Evolutionary conservation across 2,797 vertebrate species (phyloP), one percentile per base, ranked within the genome.

Genomic region (Cossypha niveicapilla): DNA sequence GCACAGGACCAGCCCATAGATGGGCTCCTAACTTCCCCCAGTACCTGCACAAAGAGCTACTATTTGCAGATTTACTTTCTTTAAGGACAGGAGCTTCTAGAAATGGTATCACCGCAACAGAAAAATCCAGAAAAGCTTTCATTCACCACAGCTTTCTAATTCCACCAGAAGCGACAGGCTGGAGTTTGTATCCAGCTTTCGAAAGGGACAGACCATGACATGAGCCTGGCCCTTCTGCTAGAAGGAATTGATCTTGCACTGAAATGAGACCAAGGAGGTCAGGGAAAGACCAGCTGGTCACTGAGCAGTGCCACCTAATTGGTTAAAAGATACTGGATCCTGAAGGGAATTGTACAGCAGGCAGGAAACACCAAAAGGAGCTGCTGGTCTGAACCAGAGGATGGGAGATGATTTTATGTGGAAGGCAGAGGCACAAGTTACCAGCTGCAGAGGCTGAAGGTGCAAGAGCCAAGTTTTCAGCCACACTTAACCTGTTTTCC

Each of bases 121-220:
- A 23, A 45, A 45, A 45, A 45, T 2, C 5, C 5, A 6, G 28
- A 57, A 24, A 27, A 61, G 7, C 18, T 71, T 57, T 27, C 3
- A 4, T 5, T 44, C 16, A 34, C 5, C 23, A 13, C 13, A 44
- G 39, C 53, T 48, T 28, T 84, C 19, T 53, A 50, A 30, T 25
- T 35, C 32, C 25, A 41, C 18, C 22, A 3, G 17, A 34, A 12
- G 8, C 1, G 19, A 71, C 5, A 13, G 50, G 21, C 56, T 35
- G 35, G 50, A 60, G 24, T 1, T 67, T 97, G 97, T 97, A 72
- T 54, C 96, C 96, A 95, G 80, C 95, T 81, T 94, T 97, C 93
- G 78, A 95, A 97, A 97, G 76, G 82, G 83, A 68, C 58, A 96
- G 90, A 16, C 72, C 27, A 94, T 0, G 7, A 47, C 0, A 0